Evolutionary conservation across 2,113 vertebrate genomes (phyloP).

Genomic region (Zapus hudsonius): DNA sequence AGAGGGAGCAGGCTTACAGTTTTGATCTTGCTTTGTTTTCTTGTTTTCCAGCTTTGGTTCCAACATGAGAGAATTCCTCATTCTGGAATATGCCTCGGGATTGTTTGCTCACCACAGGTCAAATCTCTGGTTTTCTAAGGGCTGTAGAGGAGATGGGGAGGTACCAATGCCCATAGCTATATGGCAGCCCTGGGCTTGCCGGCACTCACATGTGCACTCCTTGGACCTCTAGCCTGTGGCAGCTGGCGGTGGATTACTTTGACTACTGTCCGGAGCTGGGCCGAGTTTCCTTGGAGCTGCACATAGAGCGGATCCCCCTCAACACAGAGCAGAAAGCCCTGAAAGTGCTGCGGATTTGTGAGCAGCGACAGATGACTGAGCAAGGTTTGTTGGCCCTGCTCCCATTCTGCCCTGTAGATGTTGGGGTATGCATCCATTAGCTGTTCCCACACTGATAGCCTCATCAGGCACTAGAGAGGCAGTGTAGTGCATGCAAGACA

Average conservation of each 20-base stretch:
- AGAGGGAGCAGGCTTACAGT: not conserved
- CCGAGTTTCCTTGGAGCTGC: slow-evolving; percentile 93
- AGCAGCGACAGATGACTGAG: slow-evolving; percentile 96
- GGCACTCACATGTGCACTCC: not conserved
- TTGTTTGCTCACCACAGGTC: slow-evolving; percentile 98
- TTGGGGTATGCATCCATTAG: not conserved
- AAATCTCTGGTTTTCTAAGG: not conserved
- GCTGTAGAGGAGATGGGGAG: not conserved
- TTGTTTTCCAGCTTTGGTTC: slow-evolving; percentile 92
- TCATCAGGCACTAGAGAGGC: not conserved
- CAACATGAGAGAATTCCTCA: slow-evolving; percentile 97
- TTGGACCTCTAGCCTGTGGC: slow-evolving; percentile 91
- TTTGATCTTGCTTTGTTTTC: not conserved
- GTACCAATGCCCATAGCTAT: no score
- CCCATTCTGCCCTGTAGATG: not conserved
- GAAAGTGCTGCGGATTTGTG: slow-evolving; percentile 96
- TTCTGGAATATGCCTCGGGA: slow-evolving; percentile 96
- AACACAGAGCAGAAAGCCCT: slow-evolving; percentile 95
- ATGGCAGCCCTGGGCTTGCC: not conserved
- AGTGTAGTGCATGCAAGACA: not conserved
- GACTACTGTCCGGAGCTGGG: slow-evolving; percentile 95
- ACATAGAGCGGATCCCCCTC: slow-evolving; percentile 94
- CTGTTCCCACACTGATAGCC: not conserved
- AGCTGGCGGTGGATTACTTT: slow-evolving; percentile 96
- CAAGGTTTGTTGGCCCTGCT: slow-evolving; percentile 88